phyloP scores from a whole-genome alignment of 2,888 invertebrate genomes.

The Heliconius erato region DNA sequence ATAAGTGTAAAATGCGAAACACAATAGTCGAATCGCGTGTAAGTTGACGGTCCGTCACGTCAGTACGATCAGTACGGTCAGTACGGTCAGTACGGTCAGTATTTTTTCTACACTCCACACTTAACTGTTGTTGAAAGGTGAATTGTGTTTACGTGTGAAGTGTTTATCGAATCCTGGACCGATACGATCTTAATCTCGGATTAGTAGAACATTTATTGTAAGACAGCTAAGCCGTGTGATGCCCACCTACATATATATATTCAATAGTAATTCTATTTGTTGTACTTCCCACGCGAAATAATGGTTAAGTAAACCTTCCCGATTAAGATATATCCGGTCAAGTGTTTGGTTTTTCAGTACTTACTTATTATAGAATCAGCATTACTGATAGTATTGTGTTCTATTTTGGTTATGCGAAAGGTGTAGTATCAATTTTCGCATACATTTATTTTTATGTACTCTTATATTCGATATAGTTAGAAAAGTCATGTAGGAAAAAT shows the following conservation, averaged over 20 bases:
- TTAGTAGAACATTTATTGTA: constrained; percentile 77
- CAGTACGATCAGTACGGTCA: constrained; percentile 4
- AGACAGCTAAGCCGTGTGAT: constrained; percentile 63
- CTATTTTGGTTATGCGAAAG: background rate
- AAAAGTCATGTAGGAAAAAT: too few relatives aligned
- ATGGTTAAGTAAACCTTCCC: constrained; percentile 59
- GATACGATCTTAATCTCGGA: constrained; percentile 82
- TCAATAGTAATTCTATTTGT: constrained; percentile 67
- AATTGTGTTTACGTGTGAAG: constrained; percentile 77
- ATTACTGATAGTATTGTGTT: constrained; percentile 5
- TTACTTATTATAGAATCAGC: background rate
- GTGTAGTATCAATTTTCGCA: constrained; percentile 1
- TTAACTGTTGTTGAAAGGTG: constrained; percentile 70
- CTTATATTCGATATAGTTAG: too few relatives aligned
- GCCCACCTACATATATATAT: constrained; percentile 71
- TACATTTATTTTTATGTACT: background rate
- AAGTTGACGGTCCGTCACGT: constrained; percentile 59
- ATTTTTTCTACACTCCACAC: constrained; percentile 67
- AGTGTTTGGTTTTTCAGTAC: constrained; percentile 36
- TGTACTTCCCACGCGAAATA: constrained; percentile 71
- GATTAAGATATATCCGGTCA: constrained; percentile 65
- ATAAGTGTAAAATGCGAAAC: constrained; percentile 73
- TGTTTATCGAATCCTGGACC: constrained; percentile 75
- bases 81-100: constrained; percentile 54
- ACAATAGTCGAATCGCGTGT: constrained; percentile 61